Percentiles rank a stretch among this genome's conserved stretches.
These are phyloP conservation scores for Nomada ferruginata DNA, from an alignment of 2,888 invertebrate species.

Conservation along the genomic window DNA sequence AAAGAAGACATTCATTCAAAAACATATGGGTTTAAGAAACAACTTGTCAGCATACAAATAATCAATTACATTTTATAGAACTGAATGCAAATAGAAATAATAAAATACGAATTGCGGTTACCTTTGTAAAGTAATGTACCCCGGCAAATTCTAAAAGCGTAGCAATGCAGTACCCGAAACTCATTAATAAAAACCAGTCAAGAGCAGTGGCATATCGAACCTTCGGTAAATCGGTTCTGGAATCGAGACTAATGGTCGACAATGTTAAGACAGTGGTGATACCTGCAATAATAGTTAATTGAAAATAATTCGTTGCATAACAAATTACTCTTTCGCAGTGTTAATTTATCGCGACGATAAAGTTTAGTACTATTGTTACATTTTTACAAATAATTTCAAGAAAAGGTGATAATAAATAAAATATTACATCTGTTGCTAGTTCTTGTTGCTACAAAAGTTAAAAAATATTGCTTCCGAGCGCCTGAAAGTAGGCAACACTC, in stretches of 20 bases:
- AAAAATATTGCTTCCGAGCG: no score
- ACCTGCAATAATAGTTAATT: constrained; percentile 84
- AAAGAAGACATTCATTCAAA: no score
- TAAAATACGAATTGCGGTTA: constrained; percentile 74
- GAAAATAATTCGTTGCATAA: background rate
- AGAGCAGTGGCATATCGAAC: constrained; percentile 97
- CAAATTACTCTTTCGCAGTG: no score
- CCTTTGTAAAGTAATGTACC: constrained; percentile 97
- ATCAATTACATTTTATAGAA: background rate
- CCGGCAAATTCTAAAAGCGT: constrained; percentile 97
- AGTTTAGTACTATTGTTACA: no score
- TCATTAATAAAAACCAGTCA: constrained; percentile 97
- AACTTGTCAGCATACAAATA: no score
- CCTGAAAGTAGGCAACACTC: no score
- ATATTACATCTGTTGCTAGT: no score
- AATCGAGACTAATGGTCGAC: constrained; percentile 95
- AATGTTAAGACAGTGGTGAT: constrained; percentile 97
- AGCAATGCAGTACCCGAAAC: constrained; percentile 96
- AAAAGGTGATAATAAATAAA: no score
- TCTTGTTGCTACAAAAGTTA: no score
- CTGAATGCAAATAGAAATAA: background rate
- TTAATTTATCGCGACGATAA: no score
- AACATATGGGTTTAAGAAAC: no score
- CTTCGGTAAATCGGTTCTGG: constrained; percentile 95
- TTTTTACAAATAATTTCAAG: no score